Percentiles rank a stretch among this genome's conserved stretches.
Evolutionary conservation across 1,140 invertebrate species (phyloP).

Genomic region (Xylocopa sonorina): DNA sequence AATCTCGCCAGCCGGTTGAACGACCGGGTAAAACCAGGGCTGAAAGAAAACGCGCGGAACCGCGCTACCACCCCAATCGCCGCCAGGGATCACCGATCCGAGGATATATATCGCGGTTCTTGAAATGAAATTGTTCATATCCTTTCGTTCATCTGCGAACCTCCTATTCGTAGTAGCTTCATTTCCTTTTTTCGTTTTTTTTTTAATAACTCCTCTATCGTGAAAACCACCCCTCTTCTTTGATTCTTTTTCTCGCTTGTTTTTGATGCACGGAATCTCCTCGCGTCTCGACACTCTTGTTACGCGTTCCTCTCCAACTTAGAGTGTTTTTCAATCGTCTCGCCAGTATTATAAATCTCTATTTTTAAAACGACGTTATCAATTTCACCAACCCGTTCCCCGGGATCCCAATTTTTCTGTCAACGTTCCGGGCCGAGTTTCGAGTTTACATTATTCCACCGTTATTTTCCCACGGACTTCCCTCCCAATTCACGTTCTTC

Average conservation of each 20-base stretch:
- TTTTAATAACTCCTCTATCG: background rate
- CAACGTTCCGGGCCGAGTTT: too few relatives aligned
- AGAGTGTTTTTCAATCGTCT: too few relatives aligned
- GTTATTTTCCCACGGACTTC: background rate
- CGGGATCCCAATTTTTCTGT: too few relatives aligned
- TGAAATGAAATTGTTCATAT: slow-evolving; percentile 67
- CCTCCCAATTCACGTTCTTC: too few relatives aligned
- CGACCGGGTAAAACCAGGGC: slow-evolving; percentile 38
- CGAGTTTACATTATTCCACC: background rate
- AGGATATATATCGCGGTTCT: slow-evolving; percentile 31
- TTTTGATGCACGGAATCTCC: too few relatives aligned
- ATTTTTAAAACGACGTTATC: too few relatives aligned
- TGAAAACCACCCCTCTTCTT: background rate
- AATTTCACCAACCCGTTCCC: too few relatives aligned
- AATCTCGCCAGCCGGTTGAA: slow-evolving; percentile 51
- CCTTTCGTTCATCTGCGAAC: slow-evolving; percentile 54
- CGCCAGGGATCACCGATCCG: slow-evolving; percentile 15
- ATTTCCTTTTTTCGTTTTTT: background rate
- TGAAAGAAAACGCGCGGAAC: slow-evolving; percentile 39
- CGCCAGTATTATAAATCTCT: too few relatives aligned
- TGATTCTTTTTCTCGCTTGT: too few relatives aligned
- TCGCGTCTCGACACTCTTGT: too few relatives aligned
- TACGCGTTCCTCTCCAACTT: too few relatives aligned
- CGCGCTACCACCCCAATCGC: background rate
- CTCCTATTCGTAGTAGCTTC: too few relatives aligned